Percentiles rank a stretch among this genome's conserved stretches.
Conservation (phyloP, 2,888 invertebrate species). For the Halocaridina rubra region DNA sequence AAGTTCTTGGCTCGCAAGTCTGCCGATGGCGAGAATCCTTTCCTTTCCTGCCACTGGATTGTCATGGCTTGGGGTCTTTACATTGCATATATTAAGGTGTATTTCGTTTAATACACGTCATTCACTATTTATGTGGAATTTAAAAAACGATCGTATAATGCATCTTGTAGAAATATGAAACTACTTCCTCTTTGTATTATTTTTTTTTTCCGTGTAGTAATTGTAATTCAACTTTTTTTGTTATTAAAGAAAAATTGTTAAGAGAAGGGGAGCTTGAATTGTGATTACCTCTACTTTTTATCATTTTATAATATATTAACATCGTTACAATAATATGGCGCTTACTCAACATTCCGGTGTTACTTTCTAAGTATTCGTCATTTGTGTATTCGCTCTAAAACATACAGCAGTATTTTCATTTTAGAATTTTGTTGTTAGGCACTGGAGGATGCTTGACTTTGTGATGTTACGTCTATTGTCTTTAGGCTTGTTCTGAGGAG, state of each 20-base stretch:
- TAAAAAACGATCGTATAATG: not conserved
- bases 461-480: too few relatives aligned
- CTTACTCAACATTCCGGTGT: too few relatives aligned
- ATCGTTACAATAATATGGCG: too few relatives aligned
- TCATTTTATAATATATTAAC: too few relatives aligned
- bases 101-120: constrained; percentile 41
- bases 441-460: too few relatives aligned
- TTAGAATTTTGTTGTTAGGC: too few relatives aligned
- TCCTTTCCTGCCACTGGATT: constrained; percentile 81
- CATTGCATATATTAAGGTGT: constrained; percentile 79
- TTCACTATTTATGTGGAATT: not conserved
- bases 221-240: not conserved
- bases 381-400: too few relatives aligned
- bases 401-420: too few relatives aligned
- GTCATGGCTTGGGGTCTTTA: constrained; percentile 96
- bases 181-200: not conserved
- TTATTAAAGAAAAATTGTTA: not conserved
- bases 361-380: too few relatives aligned
- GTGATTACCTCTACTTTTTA: too few relatives aligned
- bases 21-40: constrained; percentile 95
- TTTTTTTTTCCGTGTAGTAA: not conserved
- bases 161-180: not conserved
- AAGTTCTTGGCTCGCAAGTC: constrained; percentile 99
- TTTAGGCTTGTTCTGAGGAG: too few relatives aligned
- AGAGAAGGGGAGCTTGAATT: too few relatives aligned